phyloP scores from a whole-genome alignment of 2,888 invertebrate genomes.

The Epistrophe eligans region DNA sequence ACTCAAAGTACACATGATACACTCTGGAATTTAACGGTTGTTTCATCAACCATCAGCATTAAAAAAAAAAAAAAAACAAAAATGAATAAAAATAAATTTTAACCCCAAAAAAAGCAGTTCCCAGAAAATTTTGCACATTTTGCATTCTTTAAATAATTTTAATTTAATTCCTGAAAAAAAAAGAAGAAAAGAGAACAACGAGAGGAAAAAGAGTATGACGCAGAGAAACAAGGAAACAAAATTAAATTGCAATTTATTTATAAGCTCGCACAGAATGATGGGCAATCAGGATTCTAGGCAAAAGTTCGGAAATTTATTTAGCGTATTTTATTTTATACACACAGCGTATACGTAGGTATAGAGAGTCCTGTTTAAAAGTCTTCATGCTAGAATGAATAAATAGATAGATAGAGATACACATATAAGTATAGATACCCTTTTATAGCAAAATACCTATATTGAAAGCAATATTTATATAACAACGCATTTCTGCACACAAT shows the following conservation, averaged over 20 bases:
- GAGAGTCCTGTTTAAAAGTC: constrained; percentile 39
- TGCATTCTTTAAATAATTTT: constrained; percentile 25
- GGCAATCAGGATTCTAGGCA: background rate
- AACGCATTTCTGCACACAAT: constrained; percentile 71
- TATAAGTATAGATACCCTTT: background rate
- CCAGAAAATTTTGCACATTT: constrained; percentile 18
- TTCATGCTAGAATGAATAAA: constrained; percentile 50
- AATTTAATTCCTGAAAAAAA: constrained; percentile 12
- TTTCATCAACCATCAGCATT: constrained; percentile 5
- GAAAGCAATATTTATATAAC: constrained; percentile 65
- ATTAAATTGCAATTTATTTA: constrained; percentile 42
- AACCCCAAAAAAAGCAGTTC: background rate
- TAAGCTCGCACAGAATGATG: constrained; percentile 22
- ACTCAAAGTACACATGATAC: constrained; percentile 30
- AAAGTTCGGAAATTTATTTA: constrained; percentile 50
- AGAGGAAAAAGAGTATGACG: background rate
- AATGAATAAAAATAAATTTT: background rate
- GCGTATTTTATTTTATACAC: background rate
- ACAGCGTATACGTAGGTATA: too few species aligned
- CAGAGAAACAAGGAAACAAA: too few species aligned
- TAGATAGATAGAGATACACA: constrained; percentile 29
- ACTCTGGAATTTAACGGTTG: constrained; percentile 5
- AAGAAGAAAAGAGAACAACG: background rate
- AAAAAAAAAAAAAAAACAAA: background rate
- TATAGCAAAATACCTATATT: background rate